Conservation (phyloP, 2,888 invertebrate genomes). For the Leptogaster cylindrica region DNA sequence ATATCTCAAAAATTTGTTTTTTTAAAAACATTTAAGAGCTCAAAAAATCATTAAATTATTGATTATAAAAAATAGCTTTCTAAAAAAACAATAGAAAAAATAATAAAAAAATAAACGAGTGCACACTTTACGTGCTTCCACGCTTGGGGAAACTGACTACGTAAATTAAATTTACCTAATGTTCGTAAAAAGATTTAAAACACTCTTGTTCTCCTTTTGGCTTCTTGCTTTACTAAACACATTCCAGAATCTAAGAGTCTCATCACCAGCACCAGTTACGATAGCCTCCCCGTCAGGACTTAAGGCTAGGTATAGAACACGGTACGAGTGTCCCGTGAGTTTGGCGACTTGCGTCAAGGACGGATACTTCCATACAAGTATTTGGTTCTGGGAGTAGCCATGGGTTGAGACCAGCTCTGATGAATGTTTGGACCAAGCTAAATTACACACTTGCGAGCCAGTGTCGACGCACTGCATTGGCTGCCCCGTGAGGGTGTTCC, state of each 20-base stretch:
- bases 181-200: slow-evolving; percentile 89
- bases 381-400: slow-evolving; percentile 98
- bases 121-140: slow-evolving; percentile 22
- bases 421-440: slow-evolving; percentile 99
- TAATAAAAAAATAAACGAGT: slow-evolving; percentile 29
- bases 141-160: not conserved
- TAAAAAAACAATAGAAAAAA: slow-evolving; percentile 20
- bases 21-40: too few species aligned
- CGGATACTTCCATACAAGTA: slow-evolving; percentile 98
- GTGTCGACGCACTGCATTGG: slow-evolving; percentile 99
- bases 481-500: slow-evolving; percentile 98
- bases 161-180: slow-evolving; percentile 68
- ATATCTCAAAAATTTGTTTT: too few species aligned
- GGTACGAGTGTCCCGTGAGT: slow-evolving; percentile 93
- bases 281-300: slow-evolving; percentile 99
- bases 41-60: too few species aligned
- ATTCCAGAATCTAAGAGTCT: slow-evolving; percentile 98
- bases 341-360: slow-evolving; percentile 96
- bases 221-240: slow-evolving; percentile 97
- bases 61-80: slow-evolving; percentile 34
- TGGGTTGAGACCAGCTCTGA: slow-evolving; percentile 97
- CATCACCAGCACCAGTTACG: slow-evolving; percentile 98
- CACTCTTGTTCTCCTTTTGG: slow-evolving; percentile 92
- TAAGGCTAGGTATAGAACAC: slow-evolving; percentile 94
- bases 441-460: slow-evolving; percentile 96